Base-by-base conservation (phyloP, 2,888 invertebrate genomes). In the Tridacna gigas region DNA sequence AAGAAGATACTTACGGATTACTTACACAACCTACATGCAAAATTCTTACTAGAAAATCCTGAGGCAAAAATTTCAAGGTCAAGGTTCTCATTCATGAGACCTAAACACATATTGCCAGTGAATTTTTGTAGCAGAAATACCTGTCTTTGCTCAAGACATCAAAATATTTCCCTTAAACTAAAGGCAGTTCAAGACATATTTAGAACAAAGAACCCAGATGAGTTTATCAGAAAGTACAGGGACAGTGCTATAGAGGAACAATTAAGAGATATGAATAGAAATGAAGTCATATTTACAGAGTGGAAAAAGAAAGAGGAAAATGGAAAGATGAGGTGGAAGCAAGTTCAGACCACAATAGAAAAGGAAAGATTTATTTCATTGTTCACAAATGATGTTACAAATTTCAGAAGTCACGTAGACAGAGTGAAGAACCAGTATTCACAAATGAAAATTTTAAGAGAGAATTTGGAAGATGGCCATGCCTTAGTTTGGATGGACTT, bases 401-500 rank as follows among this genome's bases (percentile, higher is more conserved):
- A 61, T 18, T 83, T 83, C 22, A 66, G 80, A 37, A 37, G 37
- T 37, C 37, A 37, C 37, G 37, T 2, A 37, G 37, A 37, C 37
- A 37, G 2, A 37, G 37, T 37, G 2, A 37, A 37, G 37, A 37
- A 37, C 7, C 37, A 37, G 37, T 37, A 37, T 37, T 37, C 37
- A 37, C 37, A 37, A 4, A 37, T 37, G 37, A 37, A 37, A 37
- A 7, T 37, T 37, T 37, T 37, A 37, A 37, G 37, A 37, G 37
- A 37, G 37, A 37, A 37, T 37, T 37, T 37, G 7, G 37, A 4
- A 61, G 61, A 82, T 26, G 74, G 63, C 15, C 77, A 79, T 13
- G 63, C 81, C 22, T 48, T 88, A 0, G 22, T 86, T 48, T 84
- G 84, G 84, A 83, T 88, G 83, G 84, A 86, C 48, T 88, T 88